Evolutionary conservation across 2,888 invertebrate genomes (phyloP).

Genomic region (Neelides folsomi): DNA sequence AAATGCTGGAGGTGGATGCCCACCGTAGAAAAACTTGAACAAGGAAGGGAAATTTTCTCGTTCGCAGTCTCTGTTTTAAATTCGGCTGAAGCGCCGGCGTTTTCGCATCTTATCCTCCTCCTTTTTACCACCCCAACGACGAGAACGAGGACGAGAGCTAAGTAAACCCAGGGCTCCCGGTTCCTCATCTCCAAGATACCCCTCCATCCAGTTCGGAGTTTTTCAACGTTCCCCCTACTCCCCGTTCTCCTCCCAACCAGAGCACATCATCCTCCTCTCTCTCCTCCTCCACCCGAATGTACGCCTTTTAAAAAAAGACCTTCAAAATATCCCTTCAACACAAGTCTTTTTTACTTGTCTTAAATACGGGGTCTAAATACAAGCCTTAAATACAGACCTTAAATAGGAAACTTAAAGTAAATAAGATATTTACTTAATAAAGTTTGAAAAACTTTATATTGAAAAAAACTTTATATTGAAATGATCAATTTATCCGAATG

Average conservation of each 20-base stretch:
- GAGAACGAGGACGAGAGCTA: slow-evolving; percentile 2
- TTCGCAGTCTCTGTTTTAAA: slow-evolving; percentile 27
- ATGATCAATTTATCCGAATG: slow-evolving; percentile 1
- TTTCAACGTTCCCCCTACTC: slow-evolving; percentile 1
- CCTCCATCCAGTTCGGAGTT: slow-evolving; percentile 8
- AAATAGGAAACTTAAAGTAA: no score
- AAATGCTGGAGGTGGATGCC: background rate
- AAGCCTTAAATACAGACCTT: background rate
- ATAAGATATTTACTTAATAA: no score
- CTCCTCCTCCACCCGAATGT: background rate
- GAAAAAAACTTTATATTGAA: slow-evolving; percentile 6
- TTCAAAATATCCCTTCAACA: background rate
- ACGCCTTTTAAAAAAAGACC: no score
- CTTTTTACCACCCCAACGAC: slow-evolving; percentile 30
- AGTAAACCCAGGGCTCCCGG: slow-evolving; percentile 2
- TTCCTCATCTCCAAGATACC: slow-evolving; percentile 4
- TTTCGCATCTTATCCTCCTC: slow-evolving; percentile 31
- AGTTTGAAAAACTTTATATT: background rate
- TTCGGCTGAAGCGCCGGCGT: slow-evolving; percentile 31
- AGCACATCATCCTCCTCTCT: background rate
- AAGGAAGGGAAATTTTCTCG: slow-evolving; percentile 29
- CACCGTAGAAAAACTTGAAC: background rate
- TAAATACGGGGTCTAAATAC: background rate
- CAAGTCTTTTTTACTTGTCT: background rate
- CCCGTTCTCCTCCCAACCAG: background rate